phyloP scores from a whole-genome alignment of 2,113 vertebrate genomes.

The Jacana jacana region DNA sequence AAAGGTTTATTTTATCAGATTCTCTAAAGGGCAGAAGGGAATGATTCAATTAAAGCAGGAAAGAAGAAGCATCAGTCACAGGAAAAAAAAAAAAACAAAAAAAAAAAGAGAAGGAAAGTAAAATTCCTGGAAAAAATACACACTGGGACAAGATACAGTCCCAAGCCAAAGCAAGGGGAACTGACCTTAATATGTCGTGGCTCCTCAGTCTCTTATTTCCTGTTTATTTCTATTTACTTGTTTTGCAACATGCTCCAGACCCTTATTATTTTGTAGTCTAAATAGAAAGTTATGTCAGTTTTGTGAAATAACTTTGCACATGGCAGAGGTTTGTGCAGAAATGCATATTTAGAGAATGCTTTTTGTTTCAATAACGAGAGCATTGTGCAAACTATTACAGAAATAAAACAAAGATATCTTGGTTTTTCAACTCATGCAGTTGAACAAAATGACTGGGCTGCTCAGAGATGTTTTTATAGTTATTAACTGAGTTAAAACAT shows the following conservation, averaged over 20 bases:
- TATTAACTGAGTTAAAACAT: not conserved
- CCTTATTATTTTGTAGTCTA: not conserved
- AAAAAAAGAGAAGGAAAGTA: not conserved
- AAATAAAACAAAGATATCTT: not conserved
- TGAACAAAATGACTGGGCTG: not conserved
- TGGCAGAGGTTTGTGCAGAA: not conserved
- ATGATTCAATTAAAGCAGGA: not conserved
- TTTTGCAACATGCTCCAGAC: not conserved
- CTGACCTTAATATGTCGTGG: not conserved
- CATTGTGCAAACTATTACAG: not conserved
- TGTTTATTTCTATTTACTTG: constrained; percentile 30
- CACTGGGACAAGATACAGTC: not conserved
- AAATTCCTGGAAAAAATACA: not conserved
- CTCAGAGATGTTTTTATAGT: not conserved
- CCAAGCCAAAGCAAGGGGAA: not conserved
- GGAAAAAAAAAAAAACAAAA: not conserved
- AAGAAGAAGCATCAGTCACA: not conserved
- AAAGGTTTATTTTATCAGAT: not conserved
- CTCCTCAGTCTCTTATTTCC: not conserved
- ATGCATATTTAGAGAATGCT: not conserved
- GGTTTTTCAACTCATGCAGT: not conserved
- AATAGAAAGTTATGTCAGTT: not conserved
- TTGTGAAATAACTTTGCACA: not conserved
- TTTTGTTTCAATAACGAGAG: not conserved
- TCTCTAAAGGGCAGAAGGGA: not conserved